Conservation (phyloP, 1,140 invertebrate species). For the Caerostris darwini region DNA sequence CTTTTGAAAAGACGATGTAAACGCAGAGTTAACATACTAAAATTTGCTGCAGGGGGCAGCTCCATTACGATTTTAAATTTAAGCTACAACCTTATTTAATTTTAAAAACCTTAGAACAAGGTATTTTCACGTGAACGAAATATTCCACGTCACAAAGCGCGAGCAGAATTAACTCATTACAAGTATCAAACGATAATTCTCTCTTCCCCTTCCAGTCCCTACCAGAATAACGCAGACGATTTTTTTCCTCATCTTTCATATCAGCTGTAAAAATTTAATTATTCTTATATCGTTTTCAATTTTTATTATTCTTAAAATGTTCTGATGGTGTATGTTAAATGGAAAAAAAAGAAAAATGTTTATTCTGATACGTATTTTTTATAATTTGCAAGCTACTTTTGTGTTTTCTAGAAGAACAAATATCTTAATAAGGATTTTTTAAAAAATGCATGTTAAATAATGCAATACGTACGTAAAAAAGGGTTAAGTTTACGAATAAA, state of each 20-base stretch:
- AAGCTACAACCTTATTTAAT: not conserved
- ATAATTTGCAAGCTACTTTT: too few species aligned
- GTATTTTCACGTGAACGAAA: not conserved
- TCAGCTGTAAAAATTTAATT: too few species aligned
- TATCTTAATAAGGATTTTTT: too few species aligned
- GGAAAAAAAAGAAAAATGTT: too few species aligned
- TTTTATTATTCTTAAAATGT: too few species aligned
- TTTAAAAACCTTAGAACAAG: not conserved
- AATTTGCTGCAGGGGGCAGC: conserved; percentile 17
- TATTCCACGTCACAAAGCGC: not conserved
- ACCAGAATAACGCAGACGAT: not conserved
- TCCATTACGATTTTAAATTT: not conserved
- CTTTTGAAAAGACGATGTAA: conserved; percentile 57
- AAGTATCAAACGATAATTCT: not conserved
- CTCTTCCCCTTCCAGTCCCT: not conserved
- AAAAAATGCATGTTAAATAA: too few species aligned
- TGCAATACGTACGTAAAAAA: too few species aligned
- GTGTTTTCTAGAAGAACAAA: too few species aligned
- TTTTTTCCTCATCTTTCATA: not conserved
- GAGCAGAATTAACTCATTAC: not conserved
- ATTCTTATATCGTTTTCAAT: too few species aligned
- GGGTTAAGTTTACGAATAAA: too few species aligned
- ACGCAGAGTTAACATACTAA: conserved; percentile 62
- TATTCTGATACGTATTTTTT: too few species aligned
- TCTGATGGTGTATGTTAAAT: too few species aligned